These are phyloP conservation scores for Idaea dimidiata DNA, from an alignment of 2,888 invertebrate genomes.

Conservation along the genomic window DNA sequence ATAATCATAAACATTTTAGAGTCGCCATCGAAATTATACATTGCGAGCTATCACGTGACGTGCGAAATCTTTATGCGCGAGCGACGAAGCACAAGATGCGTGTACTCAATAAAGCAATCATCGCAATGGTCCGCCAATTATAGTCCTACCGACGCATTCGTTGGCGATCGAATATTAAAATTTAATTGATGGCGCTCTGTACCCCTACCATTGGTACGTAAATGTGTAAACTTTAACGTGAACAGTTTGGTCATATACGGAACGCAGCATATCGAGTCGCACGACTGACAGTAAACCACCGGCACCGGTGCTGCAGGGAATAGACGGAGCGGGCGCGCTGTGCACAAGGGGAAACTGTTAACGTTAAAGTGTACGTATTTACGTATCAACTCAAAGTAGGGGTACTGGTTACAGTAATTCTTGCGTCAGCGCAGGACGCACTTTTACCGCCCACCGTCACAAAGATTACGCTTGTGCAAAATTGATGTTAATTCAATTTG, in stretches of 20 bases:
- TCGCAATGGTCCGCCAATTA: conserved; percentile 68
- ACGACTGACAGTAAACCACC: too few relatives aligned
- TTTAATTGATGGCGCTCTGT: conserved; percentile 70
- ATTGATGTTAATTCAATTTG: conserved; percentile 71
- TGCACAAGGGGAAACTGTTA: too few relatives aligned
- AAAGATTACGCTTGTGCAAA: conserved; percentile 66
- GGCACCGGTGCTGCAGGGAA: too few relatives aligned
- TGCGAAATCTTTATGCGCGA: conserved; percentile 42
- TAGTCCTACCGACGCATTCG: conserved; percentile 60
- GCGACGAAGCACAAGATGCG: conserved; percentile 46
- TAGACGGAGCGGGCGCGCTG: too few relatives aligned
- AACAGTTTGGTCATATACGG: too few relatives aligned
- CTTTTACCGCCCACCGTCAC: conserved; percentile 37
- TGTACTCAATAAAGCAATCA: conserved; percentile 76
- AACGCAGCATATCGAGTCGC: too few relatives aligned
- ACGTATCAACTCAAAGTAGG: too few relatives aligned
- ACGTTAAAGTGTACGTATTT: too few relatives aligned
- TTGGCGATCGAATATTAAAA: conserved; percentile 71
- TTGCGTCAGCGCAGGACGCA: conserved; percentile 33
- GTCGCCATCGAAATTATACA: background rate
- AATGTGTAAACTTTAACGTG: too few relatives aligned
- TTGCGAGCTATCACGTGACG: background rate
- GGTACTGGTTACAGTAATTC: conserved; percentile 46
- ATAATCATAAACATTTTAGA: background rate
- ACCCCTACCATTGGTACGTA: too few relatives aligned